These are phyloP conservation scores for Lepeophtheirus salmonis DNA, from an alignment of 1,140 invertebrate genomes.

Conservation along the genomic window DNA sequence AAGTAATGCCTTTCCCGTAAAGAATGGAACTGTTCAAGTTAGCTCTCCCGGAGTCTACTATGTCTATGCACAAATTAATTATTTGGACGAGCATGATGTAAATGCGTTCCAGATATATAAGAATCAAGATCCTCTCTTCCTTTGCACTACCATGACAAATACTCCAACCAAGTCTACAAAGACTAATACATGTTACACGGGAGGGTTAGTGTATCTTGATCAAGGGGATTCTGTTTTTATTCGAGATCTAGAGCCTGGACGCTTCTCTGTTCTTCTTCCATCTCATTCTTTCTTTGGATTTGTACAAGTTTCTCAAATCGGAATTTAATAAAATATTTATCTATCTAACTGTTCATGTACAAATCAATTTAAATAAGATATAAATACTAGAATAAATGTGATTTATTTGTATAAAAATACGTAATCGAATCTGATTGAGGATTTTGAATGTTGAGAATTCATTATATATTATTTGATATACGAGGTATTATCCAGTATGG, in stretches of 20 bases:
- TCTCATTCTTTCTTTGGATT: conserved; percentile 19
- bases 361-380: too few species aligned
- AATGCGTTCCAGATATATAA: conserved; percentile 18
- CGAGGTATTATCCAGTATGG: too few species aligned
- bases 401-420: too few species aligned
- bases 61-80: conserved; percentile 17
- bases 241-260: conserved; percentile 12
- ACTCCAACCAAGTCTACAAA: neutral
- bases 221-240: conserved; percentile 12
- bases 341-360: too few species aligned
- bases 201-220: conserved; percentile 16
- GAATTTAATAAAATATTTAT: neutral
- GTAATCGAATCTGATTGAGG: too few species aligned
- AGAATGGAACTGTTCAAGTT: neutral
- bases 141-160: conserved; percentile 18
- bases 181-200: conserved; percentile 19
- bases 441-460: too few species aligned
- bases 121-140: conserved; percentile 12
- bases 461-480: too few species aligned
- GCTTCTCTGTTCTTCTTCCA: conserved; percentile 15
- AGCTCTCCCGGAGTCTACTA: conserved; percentile 8
- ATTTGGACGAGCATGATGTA: conserved; percentile 17
- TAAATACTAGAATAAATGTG: too few species aligned
- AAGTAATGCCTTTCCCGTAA: neutral
- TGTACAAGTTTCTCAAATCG: conserved; percentile 12